phyloP scores from a whole-genome alignment of 1,140 invertebrate species.

The Pogonognathellus flavescens region DNA sequence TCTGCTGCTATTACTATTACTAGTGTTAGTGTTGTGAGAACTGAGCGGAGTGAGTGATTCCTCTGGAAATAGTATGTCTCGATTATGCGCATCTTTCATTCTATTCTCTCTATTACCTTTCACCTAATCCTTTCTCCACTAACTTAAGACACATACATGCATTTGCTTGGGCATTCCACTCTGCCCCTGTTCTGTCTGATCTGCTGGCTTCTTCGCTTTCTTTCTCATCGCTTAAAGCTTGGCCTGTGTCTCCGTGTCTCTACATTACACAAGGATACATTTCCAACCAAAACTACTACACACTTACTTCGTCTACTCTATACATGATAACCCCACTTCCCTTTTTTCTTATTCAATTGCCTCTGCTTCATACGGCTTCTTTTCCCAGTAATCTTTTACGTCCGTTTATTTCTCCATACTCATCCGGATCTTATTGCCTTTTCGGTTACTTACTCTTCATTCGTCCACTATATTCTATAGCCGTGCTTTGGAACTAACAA shows the following conservation, averaged over 20 bases:
- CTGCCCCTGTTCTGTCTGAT: background rate
- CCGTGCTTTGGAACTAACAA: no score
- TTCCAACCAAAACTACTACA: background rate
- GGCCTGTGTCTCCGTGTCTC: background rate
- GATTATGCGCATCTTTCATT: conserved; percentile 62
- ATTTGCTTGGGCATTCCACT: background rate
- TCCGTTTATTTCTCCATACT: conserved; percentile 17
- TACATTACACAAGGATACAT: background rate
- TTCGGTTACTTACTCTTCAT: background rate
- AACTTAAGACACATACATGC: conserved; percentile 41
- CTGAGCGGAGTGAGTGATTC: conserved; percentile 45
- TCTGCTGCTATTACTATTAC: no score
- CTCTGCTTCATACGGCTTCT: background rate
- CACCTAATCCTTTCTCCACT: conserved; percentile 53
- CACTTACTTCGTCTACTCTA: background rate
- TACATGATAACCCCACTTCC: background rate
- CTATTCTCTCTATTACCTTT: conserved; percentile 57
- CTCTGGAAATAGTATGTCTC: conserved; percentile 54
- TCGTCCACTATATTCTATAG: no score
- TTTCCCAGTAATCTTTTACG: conserved; percentile 29
- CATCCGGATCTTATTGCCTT: background rate
- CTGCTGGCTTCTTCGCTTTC: background rate
- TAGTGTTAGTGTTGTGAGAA: background rate
- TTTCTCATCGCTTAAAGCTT: conserved; percentile 9
- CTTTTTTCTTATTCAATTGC: conserved; percentile 4